Conservation (phyloP, 2,113 vertebrate genomes). For the Aleadryas rufinucha region DNA sequence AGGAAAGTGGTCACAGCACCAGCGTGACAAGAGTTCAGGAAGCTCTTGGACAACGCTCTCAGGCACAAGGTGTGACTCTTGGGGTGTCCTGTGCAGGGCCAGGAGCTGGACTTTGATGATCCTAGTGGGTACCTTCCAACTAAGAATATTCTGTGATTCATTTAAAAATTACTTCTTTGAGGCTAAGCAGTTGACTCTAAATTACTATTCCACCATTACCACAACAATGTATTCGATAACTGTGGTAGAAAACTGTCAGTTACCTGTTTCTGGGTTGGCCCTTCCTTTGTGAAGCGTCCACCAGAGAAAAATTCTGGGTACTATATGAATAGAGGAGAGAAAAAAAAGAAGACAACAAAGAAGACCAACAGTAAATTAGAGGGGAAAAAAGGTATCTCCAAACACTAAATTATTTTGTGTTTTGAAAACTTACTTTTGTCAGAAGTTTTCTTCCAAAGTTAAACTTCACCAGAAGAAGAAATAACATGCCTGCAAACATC, state of each 20-base stretch:
- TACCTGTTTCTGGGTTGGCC: slow-evolving; percentile 95
- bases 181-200: not conserved
- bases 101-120: not conserved
- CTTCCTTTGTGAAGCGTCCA: slow-evolving; percentile 84
- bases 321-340: slow-evolving; percentile 35
- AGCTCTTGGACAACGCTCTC: rapidly evolving
- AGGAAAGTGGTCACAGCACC: not conserved
- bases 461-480: slow-evolving; percentile 87
- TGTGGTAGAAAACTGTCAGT: not conserved
- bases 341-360: not conserved
- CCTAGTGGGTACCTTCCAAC: not conserved
- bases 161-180: not conserved
- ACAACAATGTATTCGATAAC: not conserved
- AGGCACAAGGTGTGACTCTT: not conserved
- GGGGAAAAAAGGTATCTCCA: not conserved
- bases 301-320: slow-evolving; percentile 91
- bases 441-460: slow-evolving; percentile 89
- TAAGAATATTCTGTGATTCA: not conserved
- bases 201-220: not conserved
- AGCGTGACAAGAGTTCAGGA: not conserved
- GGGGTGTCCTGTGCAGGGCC: not conserved
- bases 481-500: slow-evolving; percentile 88
- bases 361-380: not conserved
- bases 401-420: not conserved
- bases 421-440: slow-evolving; percentile 80